These are phyloP conservation scores for Nomada hirtipes DNA, from an alignment of 2,888 invertebrate genomes.

Conservation along the genomic window DNA sequence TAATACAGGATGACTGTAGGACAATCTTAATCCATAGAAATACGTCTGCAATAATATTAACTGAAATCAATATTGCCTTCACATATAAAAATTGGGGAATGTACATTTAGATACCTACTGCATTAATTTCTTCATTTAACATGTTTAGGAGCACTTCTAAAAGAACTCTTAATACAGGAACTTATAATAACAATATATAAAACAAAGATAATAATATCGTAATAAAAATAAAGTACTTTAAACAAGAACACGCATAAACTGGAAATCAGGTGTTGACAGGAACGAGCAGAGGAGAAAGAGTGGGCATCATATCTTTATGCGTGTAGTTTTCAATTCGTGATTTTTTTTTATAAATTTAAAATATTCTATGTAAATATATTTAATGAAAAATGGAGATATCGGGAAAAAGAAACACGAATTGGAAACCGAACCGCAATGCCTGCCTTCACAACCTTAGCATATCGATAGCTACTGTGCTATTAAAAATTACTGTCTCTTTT, in stretches of 20 bases:
- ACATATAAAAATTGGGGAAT: neutral
- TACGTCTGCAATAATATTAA: conserved; percentile 42
- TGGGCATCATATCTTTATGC: conserved; percentile 55
- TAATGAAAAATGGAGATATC: conserved; percentile 17
- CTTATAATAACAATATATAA: conserved; percentile 28
- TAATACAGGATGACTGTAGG: conserved; percentile 25
- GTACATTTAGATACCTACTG: neutral
- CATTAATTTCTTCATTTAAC: neutral
- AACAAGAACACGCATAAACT: conserved; percentile 46
- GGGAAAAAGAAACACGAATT: conserved; percentile 41
- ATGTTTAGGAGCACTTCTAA: conserved; percentile 29
- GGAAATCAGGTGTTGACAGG: conserved; percentile 59
- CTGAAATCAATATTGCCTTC: neutral
- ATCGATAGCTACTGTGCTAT: conserved; percentile 33
- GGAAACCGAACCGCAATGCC: conserved; percentile 67
- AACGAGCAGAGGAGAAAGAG: conserved; percentile 56
- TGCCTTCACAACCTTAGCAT: conserved; percentile 61
- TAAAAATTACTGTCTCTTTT: conserved; percentile 76
- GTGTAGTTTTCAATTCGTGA: conserved; percentile 65
- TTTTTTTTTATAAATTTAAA: neutral
- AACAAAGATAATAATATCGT: conserved; percentile 38
- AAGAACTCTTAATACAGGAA: conserved; percentile 20
- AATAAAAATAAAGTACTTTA: conserved; percentile 23
- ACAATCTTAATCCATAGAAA: conserved; percentile 21
- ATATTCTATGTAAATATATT: neutral